Evolutionary conservation across 1,140 invertebrate species (phyloP).

Genomic region (Phocides pigmalion): DNA sequence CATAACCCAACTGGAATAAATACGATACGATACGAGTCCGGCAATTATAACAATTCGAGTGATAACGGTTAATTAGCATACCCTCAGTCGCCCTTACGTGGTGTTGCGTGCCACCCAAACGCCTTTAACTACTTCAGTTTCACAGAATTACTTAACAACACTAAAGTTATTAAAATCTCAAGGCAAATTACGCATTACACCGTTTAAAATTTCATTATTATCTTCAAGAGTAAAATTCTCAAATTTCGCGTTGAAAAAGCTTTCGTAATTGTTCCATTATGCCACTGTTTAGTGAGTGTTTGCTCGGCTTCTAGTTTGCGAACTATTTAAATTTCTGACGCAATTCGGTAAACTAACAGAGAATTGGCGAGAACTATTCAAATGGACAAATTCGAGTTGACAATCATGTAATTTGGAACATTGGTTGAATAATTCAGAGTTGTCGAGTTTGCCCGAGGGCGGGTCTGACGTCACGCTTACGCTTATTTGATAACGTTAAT

Average conservation of each 20-base stretch:
- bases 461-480: constrained; percentile 11
- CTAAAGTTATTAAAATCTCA: constrained; percentile 16
- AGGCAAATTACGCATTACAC: constrained; percentile 10
- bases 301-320: constrained; percentile 33
- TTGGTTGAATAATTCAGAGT: constrained; percentile 44
- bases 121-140: constrained; percentile 8
- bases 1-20: neutral
- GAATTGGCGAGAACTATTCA: constrained; percentile 45
- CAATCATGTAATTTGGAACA: constrained; percentile 45
- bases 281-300: constrained; percentile 16
- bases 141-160: constrained; percentile 9
- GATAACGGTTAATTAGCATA: constrained; percentile 25
- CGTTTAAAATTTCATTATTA: constrained; percentile 24
- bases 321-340: constrained; percentile 44
- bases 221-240: constrained; percentile 1
- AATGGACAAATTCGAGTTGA: constrained; percentile 45
- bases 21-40: constrained; percentile 1
- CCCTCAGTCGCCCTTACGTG: constrained; percentile 6
- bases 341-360: constrained; percentile 46
- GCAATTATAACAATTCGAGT: constrained; percentile 18
- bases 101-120: neutral
- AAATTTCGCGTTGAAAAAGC: constrained; percentile 10
- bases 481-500: constrained; percentile 25
- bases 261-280: constrained; percentile 1
- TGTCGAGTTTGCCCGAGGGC: constrained; percentile 14